Base-by-base conservation (phyloP, 2,888 invertebrate species). In the Drosophila cognata region DNA sequence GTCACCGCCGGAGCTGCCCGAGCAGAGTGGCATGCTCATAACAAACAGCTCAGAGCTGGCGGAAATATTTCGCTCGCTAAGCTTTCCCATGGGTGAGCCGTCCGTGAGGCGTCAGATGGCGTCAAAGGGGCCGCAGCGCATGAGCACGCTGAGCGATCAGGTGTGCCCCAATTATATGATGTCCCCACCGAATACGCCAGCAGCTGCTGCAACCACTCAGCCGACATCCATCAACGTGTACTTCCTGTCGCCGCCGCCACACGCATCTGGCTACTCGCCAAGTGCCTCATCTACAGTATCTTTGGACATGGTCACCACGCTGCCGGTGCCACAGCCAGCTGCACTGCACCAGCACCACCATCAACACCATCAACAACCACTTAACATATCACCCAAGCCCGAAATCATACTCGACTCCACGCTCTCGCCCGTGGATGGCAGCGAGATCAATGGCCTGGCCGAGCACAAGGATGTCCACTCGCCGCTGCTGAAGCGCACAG, bases 351-450 rank as follows among this genome's bases (percentile, higher is more conserved):
- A 72, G 29, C 69, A 77, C 7, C 70, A 69, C 31, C 79, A 64
- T 4, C 71, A 56, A 29, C 78, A 51, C 0, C 18, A 76, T 7
- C 70, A 70, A 28, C 74, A 51, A 31, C 77, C 82, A 66, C 76
- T 80, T n/a, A 89, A 91, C 78, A 89, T 90, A 74, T 91, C 93
- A 55, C 84, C 92, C 53, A 93, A 93, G 75, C 93, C 93, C 59
- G 93, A 93, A 91, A 93, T 93, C 69, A 93, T 93, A 67, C 88
- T 93, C 69, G 93, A 93, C 71, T 93, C 93, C 13, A 93, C 93
- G 13, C 87, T 93, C 43, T 93, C 93, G 33, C 92, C 93, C 21
- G 92, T 86, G 36, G 90, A 85, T 33, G 76, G 72, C 46, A 68
- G 67, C 56, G 76, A 70, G 0, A 71, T 77, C 35, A 72, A 35